Conservation (phyloP, 2,888 invertebrate genomes). For the Drepana falcataria region DNA sequence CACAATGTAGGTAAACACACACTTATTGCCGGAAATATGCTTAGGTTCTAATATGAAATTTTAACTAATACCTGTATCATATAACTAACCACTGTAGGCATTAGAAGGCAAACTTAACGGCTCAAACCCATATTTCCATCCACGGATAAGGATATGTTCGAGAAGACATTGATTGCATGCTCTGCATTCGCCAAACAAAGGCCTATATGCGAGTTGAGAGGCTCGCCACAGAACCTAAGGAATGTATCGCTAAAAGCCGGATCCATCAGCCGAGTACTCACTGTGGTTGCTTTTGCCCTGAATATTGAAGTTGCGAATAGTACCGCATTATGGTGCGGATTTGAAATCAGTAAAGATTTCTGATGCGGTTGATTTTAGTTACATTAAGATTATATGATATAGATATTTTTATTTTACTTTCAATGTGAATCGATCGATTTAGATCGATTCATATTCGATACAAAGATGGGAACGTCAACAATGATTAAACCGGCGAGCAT, state of each 20-base stretch:
- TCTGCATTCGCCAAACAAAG: conserved; percentile 42
- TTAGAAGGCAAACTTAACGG: too few relatives aligned
- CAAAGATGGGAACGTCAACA: too few relatives aligned
- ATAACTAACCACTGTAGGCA: too few relatives aligned
- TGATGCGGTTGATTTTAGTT: neutral
- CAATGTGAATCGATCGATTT: too few relatives aligned
- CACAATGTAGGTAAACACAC: too few relatives aligned
- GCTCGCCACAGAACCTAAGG: conserved; percentile 22
- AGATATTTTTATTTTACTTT: too few relatives aligned
- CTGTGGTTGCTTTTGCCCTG: conserved; percentile 33
- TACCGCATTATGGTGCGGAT: conserved; percentile 3
- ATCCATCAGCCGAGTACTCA: conserved; percentile 37
- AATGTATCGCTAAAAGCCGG: conserved; percentile 46
- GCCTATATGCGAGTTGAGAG: conserved; percentile 26
- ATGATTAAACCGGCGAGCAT: too few relatives aligned
- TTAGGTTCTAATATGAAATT: too few relatives aligned
- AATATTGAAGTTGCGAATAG: conserved; percentile 30
- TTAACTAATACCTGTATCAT: too few relatives aligned
- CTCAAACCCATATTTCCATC: neutral
- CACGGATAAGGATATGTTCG: conserved; percentile 16
- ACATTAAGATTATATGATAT: too few relatives aligned
- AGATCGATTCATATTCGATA: too few relatives aligned
- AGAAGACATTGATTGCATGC: conserved; percentile 34
- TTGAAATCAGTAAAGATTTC: neutral
- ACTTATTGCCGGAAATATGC: too few relatives aligned